Evolutionary conservation across 30 jellyfish, hydroid and myxozoan genomes (phyloP), one percentile per base, ranked within the genome.

Genomic region (Pelagia noctiluca): DNA sequence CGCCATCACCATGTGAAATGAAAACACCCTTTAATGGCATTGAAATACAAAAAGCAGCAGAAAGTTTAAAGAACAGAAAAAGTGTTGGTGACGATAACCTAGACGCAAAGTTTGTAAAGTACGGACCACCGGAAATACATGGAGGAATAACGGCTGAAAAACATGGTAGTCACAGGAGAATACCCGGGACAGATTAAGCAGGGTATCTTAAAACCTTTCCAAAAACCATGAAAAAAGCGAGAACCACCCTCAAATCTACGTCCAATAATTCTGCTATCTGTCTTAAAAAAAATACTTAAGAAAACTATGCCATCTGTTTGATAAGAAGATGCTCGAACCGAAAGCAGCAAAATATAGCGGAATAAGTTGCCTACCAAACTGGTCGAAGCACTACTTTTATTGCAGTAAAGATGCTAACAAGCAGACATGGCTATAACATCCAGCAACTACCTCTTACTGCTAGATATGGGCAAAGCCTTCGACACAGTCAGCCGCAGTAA

Each of bases 1-100:
- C 89, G 69, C 57, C 61, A 76, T 80, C 88, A 73, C 89, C 89
- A 1, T 78, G 82, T 57, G 74, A 80, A 80, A 63, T 78, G 82
- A 80, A 63, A 42, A 63, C 90, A 80, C 83, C 83, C 60, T 62
- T 37, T 30, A 80, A 74, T 10, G 83, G 73, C 50, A 74, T 7
- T 62, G 83, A 80, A 36, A 63, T 62, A 34, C 83, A 80, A 37
- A 33, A 62, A 46, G 90, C 72, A 38, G 83, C 90, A 62, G 84
- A 66, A 64, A 36, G 76, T 47, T 24, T 50, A 66, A 81, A 65
- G 76, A 33, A 42, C 32, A 63, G 83, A 35, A 70, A 31, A 70
- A 70, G 83, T 70, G 76, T 36, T 4, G 30, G 77, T 32, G 75
- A 70, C 73, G 75, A 35, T 3, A 33, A 66, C 80, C 67, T 34